Base-by-base conservation (phyloP, 1,140 invertebrate species). In the Brachionus rotundiformis region DNA sequence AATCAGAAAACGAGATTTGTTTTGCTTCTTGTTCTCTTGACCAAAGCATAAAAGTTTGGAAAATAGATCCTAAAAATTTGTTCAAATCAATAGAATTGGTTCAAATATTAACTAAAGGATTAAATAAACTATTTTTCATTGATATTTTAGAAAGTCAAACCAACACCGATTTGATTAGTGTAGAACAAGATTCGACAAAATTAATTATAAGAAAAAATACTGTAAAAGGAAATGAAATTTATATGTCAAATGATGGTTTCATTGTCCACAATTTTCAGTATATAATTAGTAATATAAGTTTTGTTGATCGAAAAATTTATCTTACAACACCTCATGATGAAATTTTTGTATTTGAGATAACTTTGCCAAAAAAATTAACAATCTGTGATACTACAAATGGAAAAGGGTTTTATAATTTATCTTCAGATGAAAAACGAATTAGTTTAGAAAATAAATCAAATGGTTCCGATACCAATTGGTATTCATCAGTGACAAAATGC, bases 311-410 rank as follows among this genome's bases (percentile, higher is more conserved):
- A 44, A 41, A 16, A 59, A 33, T 2, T 19, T 79, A 59, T 31
- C 6, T 79, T 1, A 54, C 59, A 8, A 39, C 36, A 1, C 16
- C 29, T 19, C 47, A 59, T 33, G 59, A 63, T 63, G 76, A 79
- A 63, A 39, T 63, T 27, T 79, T 79, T 13, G 47, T 59, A 6
- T 39, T 79, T 29, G 76, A 79, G 2, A 25, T 79, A 27, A 54
- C 10, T 23, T n/a, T 6, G 3, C 1, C 25, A 16, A 59, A n/a
- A 39, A 61, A 54, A 23, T 63, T 79, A 6, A 11, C 6, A 13
- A 31, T 29, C 10, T 7, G 29, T 0, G 31, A 54, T 59, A 19
- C 27, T 1, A 59, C 3, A 7, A 41, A 27, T 41, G 19, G 59
- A 3, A 79, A 59, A 31, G 29, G 19, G 16, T 25, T 33, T 27